Evolutionary conservation across 2,797 vertebrate genomes (phyloP).

Genomic region (Aulostomus chinensis): DNA sequence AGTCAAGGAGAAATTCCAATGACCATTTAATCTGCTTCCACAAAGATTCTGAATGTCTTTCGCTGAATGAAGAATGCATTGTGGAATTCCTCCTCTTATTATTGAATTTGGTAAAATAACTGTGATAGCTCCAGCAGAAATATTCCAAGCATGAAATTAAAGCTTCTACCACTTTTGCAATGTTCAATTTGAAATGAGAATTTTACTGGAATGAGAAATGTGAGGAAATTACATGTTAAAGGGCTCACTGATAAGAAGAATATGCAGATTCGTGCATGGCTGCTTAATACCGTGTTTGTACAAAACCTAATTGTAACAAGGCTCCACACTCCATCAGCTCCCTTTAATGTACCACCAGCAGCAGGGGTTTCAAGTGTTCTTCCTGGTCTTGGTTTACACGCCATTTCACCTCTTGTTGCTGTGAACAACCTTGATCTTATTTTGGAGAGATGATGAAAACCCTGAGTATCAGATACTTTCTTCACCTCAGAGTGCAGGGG

Average conservation of each 20-base stretch:
- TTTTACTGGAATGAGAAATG: conserved; percentile 39
- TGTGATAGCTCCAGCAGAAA: conserved; percentile 54
- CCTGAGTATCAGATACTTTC: not conserved
- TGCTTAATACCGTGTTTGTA: conserved; percentile 21
- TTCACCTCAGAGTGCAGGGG: conserved; percentile 3
- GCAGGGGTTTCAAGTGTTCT: not conserved
- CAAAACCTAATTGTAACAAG: conserved; percentile 2
- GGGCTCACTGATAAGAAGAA: conserved; percentile 33
- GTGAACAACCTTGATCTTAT: conserved; percentile 15
- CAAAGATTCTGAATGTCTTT: conserved; percentile 64
- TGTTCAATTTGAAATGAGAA: conserved; percentile 59
- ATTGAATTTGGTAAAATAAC: conserved; percentile 66
- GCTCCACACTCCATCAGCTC: not conserved
- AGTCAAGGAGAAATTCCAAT: conserved; percentile 34
- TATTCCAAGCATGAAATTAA: conserved; percentile 70
- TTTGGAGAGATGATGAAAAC: conserved; percentile 9
- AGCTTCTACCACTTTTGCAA: conserved; percentile 26
- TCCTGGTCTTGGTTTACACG: not conserved
- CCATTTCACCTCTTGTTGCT: not conserved
- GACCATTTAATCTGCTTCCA: conserved; percentile 45
- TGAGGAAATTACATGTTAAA: conserved; percentile 28
- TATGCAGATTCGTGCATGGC: conserved; percentile 10
- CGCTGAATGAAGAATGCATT: conserved; percentile 51
- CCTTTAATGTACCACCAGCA: not conserved
- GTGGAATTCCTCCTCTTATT: conserved; percentile 54